A percentile compares a stretch with the other conserved stretches of the same genome.
These are phyloP conservation scores for Lymantria dispar DNA, from an alignment of 2,888 invertebrate genomes.

Conservation along the genomic window DNA sequence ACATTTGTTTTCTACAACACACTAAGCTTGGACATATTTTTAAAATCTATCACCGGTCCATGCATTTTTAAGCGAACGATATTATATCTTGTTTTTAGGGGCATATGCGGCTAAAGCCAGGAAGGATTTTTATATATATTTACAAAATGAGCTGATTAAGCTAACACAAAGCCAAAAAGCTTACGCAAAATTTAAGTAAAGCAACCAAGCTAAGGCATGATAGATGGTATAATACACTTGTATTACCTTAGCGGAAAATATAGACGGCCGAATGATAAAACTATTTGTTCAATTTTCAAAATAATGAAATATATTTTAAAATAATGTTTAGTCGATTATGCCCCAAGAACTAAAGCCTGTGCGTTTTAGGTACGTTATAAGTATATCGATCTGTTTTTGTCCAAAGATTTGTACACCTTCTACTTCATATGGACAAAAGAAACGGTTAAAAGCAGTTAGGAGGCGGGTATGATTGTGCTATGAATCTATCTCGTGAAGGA, in stretches of 20 bases:
- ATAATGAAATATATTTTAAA: not conserved
- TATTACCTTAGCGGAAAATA: slow-evolving; percentile 4
- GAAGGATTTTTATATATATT: slow-evolving; percentile 7
- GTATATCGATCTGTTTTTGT: slow-evolving; percentile 13
- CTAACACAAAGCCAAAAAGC: slow-evolving; percentile 12
- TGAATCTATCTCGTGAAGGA: slow-evolving; percentile 67
- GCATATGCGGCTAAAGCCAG: slow-evolving; percentile 26
- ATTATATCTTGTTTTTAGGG: slow-evolving; percentile 31
- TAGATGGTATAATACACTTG: slow-evolving; percentile 1
- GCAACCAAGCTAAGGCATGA: slow-evolving; percentile 8
- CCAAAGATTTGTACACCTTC: slow-evolving; percentile 29
- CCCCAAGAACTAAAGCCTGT: slow-evolving; percentile 36
- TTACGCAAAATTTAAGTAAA: slow-evolving; percentile 7
- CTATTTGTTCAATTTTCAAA: not conserved
- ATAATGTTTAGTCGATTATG: slow-evolving; percentile 20
- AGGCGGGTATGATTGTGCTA: slow-evolving; percentile 74
- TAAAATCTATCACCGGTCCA: slow-evolving; percentile 69
- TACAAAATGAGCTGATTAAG: slow-evolving; percentile 11
- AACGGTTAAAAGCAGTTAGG: slow-evolving; percentile 62
- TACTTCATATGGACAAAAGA: slow-evolving; percentile 21
- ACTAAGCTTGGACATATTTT: slow-evolving; percentile 47
- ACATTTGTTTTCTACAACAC: slow-evolving; percentile 65
- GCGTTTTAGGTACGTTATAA: slow-evolving; percentile 25
- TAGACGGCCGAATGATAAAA: not conserved
- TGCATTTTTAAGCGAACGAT: slow-evolving; percentile 66